Base-by-base conservation (phyloP, 1,140 invertebrate genomes). In the Lucilia cuprina region DNA sequence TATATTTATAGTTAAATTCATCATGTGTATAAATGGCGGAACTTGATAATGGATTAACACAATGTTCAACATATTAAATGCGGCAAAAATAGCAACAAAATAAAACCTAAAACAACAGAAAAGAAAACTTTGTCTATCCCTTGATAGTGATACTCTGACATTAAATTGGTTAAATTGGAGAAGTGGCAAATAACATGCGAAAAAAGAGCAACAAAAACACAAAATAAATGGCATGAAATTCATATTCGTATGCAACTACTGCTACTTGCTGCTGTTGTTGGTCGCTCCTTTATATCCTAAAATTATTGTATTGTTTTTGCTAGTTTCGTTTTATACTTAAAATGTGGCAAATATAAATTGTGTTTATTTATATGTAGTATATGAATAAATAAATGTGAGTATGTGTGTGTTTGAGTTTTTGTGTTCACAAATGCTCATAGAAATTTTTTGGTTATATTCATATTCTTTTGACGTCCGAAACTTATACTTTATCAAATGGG, bases 401-500 rank as follows among this genome's bases (percentile, higher is more conserved):
- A 0, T 25, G 10, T 70, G 60, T 70, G 4, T 70, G n/a, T 70
- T 19, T 70, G 5, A 21, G 50, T 41, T 41, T 41, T 41, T 41
- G 41, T 41, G 41, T 41, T 41, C 41, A 41, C 41, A 41, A 55
- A 55, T 7, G 19, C 19, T 10, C 19, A 25, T 21, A 70, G 5
- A 21, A 21, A 70, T 70, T 70, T 70, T 12, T 70, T 12, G 65
- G 65, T 70, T 70, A 21, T 70, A 70, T 70, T 70, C 65, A 70
- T 70, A 25, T 70, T 70, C 65, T 12, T 25, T 70, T 70, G 65
- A 70, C 65, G 65, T 70, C n/a, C 65, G 12, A 70, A 70, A 70
- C 8, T 70, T 70, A 70, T 70, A 70, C 65, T 70, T 70, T 70
- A 70, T 70, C 65, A 70, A 70, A 70, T 70, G 65, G 65, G 65